Evolutionary conservation across 2,113 vertebrate genomes (phyloP).

Genomic region (Bagarius yarrelli): DNA sequence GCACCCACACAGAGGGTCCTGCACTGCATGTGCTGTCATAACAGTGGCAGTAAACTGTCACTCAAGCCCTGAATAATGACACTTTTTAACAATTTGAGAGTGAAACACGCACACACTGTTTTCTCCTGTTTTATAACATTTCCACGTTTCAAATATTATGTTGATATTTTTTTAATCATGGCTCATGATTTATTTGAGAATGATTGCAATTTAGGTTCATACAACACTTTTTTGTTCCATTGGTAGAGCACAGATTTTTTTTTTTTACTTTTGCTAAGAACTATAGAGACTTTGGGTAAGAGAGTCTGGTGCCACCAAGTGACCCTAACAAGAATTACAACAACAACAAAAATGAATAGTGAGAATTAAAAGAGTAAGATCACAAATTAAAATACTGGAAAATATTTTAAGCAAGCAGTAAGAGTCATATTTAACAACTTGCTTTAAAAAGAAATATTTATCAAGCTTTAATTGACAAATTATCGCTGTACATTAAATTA

Average conservation of each 20-base stretch:
- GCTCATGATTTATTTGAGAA: background rate
- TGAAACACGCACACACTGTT: background rate
- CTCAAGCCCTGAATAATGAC: conserved; percentile 15
- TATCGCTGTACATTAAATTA: background rate
- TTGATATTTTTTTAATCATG: background rate
- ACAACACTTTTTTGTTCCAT: background rate
- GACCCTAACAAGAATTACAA: background rate
- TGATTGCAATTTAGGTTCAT: background rate
- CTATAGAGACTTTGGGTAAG: background rate
- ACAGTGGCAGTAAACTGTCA: conserved; percentile 27
- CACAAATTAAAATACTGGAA: background rate
- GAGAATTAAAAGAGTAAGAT: background rate
- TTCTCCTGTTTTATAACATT: background rate
- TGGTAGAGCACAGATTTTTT: background rate
- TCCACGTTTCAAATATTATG: background rate
- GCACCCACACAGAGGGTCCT: conserved; percentile 18
- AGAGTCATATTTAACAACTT: background rate
- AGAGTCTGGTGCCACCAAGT: conserved; percentile 14
- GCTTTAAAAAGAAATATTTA: background rate
- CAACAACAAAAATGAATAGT: background rate
- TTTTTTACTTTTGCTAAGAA: background rate
- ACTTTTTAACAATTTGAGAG: background rate
- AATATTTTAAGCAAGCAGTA: background rate
- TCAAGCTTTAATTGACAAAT: background rate
- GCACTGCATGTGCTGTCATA: conserved; percentile 18